Evolutionary conservation across 2,888 invertebrate genomes (phyloP), one percentile per base, ranked within the genome.

Genomic region (Drosophila mercatorum): DNA sequence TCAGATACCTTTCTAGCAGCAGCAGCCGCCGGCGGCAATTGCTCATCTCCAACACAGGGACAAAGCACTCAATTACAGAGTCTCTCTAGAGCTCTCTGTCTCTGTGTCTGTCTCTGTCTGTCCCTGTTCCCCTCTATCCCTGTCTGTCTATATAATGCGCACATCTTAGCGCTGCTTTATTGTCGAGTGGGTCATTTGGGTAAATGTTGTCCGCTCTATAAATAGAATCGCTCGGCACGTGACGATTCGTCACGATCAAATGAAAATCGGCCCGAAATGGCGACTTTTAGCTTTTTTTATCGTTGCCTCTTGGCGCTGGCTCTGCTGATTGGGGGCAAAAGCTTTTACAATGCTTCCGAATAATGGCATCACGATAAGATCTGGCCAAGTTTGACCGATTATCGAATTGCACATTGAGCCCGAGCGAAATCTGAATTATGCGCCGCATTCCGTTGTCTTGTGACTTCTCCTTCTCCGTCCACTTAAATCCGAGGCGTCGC

Each of bases 211-310:
- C 47, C 59, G 59, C 68, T 75, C 81, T 91, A 90, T 82, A 89
- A 86, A 82, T 90, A 91, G 57, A 57, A 44, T 78, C 61, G 79
- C 22, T 66, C 44, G 78, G 90, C 92, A 91, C 92, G 92, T 92
- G 91, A 91, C 83, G 68, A 88, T 90, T 91, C 91, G 85, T 90
- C 88, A 92, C 78, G 63, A 52, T 61, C 10, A 61, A 36, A 17
- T 36, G 26, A 36, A 40, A 53, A 38, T 53, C 26, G 38, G 49
- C 14, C 34, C 57, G 28, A 56, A 57, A 41, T 49, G 22, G 28
- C 66, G 31, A 53, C 41, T 62, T 70, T 40, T 47, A 14, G 41
- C 49, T 44, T 14, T 34, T 47, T 49, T 47, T 58, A 28, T 31
- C 10, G 5, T 41, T 52, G 11, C 3, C n/a, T 72, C 36, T 38